Conservation (phyloP, 2,797 vertebrate genomes). For the Sebastes taczanowskii region DNA sequence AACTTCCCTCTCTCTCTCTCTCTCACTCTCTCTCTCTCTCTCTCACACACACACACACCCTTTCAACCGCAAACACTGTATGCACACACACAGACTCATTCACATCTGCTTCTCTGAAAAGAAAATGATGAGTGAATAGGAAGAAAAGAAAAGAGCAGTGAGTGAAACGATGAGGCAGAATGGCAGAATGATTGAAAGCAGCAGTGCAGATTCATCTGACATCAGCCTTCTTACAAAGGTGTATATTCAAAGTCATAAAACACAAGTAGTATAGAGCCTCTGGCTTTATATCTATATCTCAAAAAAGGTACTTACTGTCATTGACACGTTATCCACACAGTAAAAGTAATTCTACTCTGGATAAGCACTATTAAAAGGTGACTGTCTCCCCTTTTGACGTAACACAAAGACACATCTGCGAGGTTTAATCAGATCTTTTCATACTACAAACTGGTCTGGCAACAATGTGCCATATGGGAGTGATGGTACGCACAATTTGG, state of each 20-base stretch:
- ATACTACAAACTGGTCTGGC: neutral
- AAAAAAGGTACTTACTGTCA: neutral
- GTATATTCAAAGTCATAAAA: constrained; percentile 12
- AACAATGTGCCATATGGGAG: neutral
- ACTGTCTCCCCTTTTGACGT: neutral
- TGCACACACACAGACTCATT: constrained; percentile 35
- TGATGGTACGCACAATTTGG: constrained; percentile 13
- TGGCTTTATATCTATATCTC: neutral
- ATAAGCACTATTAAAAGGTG: neutral
- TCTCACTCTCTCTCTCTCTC: neutral
- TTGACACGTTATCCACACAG: neutral
- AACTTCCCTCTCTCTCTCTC: constrained; percentile 29
- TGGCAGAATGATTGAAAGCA: constrained; percentile 43
- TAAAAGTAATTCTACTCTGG: neutral
- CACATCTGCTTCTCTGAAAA: constrained; percentile 69
- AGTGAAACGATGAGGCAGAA: constrained; percentile 54
- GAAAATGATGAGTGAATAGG: constrained; percentile 55
- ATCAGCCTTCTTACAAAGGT: constrained; percentile 10
- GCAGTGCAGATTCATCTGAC: constrained; percentile 16
- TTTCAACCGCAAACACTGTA: constrained; percentile 10
- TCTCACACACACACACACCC: neutral
- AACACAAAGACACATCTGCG: neutral
- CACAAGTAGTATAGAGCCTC: neutral
- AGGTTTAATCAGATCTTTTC: neutral
- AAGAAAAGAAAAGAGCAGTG: constrained; percentile 47